Percentiles rank a stretch among this genome's conserved stretches.
These are phyloP conservation scores for Cryptomyrus ogoouensis DNA, from an alignment of 2,113 vertebrate genomes.

Conservation along the genomic window DNA sequence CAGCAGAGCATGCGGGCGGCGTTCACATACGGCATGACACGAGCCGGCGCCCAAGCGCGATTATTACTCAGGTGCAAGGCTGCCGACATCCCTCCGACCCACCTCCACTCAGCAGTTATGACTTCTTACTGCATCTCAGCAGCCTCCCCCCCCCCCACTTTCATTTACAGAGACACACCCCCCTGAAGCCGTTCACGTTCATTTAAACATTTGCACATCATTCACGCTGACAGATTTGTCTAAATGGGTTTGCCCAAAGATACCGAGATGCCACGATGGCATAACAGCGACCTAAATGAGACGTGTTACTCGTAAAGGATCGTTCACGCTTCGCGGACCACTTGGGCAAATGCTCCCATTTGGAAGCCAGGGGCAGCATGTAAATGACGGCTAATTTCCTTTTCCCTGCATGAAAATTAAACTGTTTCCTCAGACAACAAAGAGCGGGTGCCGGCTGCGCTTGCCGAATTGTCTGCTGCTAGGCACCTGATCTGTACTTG, in stretches of 20 bases:
- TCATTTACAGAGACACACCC: not conserved
- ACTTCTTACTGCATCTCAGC: not conserved
- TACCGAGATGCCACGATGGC: not conserved
- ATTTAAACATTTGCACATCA: constrained; percentile 6
- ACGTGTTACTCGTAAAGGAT: not conserved
- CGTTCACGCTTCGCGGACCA: not conserved
- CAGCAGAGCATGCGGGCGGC: not conserved
- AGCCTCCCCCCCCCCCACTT: not conserved
- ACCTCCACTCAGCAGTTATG: not conserved
- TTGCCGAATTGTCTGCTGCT: not conserved
- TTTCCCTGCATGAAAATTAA: constrained; percentile 3
- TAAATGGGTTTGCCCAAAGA: not conserved
- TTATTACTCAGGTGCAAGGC: not conserved
- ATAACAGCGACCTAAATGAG: not conserved
- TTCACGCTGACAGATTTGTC: not conserved
- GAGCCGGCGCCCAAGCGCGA: not conserved
- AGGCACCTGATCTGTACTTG: not conserved
- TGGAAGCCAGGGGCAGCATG: not conserved
- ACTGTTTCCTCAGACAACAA: not conserved
- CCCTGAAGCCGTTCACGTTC: not conserved
- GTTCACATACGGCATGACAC: not conserved
- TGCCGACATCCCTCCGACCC: not conserved
- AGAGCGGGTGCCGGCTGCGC: not conserved
- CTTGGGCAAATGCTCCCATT: not conserved
- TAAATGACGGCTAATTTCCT: constrained; percentile 4